phyloP scores from a whole-genome alignment of 2,888 invertebrate species.

The Trileptium ribeirensis region DNA sequence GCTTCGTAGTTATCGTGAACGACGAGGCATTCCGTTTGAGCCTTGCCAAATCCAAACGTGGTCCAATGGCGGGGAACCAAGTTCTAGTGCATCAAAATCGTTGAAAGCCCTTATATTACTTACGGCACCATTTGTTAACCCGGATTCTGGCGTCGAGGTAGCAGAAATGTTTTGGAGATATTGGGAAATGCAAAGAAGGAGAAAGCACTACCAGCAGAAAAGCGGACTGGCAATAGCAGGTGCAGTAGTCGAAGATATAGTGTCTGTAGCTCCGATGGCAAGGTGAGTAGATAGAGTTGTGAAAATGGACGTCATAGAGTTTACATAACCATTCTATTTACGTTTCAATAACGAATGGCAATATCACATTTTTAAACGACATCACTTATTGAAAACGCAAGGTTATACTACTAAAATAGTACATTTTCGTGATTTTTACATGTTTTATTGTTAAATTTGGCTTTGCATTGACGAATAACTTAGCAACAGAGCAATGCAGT shows the following conservation, averaged over 20 bases:
- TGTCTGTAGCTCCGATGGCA: not conserved
- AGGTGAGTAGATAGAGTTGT: too few relatives aligned
- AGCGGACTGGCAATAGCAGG: slow-evolving; percentile 7
- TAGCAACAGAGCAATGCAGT: too few relatives aligned
- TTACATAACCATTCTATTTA: too few relatives aligned
- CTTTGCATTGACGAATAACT: too few relatives aligned
- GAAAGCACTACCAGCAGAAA: not conserved
- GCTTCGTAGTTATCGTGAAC: not conserved
- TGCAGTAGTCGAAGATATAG: slow-evolving; percentile 15
- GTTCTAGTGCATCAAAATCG: not conserved
- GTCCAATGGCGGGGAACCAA: not conserved
- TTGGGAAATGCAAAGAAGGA: too few relatives aligned
- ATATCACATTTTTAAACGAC: too few relatives aligned
- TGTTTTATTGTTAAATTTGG: too few relatives aligned
- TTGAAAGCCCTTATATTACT: not conserved
- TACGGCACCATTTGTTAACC: not conserved
- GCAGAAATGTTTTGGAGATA: not conserved
- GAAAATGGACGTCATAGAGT: too few relatives aligned
- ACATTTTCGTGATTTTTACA: too few relatives aligned
- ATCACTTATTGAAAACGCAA: too few relatives aligned
- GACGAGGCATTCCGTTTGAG: not conserved
- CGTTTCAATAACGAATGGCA: too few relatives aligned
- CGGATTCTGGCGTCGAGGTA: not conserved
- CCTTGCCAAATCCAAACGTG: not conserved
- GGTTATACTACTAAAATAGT: too few relatives aligned